Conservation (phyloP, 1,140 invertebrate species). For the Lordiphosa stackelbergi region DNA sequence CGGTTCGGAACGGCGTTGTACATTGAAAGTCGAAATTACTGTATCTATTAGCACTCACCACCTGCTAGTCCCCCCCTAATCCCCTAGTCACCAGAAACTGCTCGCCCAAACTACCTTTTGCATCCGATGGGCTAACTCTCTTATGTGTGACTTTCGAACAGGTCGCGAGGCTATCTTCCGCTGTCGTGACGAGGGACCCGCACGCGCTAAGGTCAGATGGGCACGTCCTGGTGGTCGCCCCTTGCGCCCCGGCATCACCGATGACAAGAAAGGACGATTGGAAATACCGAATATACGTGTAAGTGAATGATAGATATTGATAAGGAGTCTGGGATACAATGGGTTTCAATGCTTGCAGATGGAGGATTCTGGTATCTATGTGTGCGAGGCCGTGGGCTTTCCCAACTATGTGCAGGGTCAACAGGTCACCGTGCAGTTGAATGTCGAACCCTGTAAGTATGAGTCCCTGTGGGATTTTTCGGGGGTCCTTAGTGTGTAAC, state of each 20-base stretch:
- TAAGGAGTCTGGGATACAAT: not conserved
- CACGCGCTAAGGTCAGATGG: conserved; percentile 88
- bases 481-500: not conserved
- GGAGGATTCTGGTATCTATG: conserved; percentile 87
- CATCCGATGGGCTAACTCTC: conserved; percentile 8
- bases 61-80: not conserved
- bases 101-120: conserved; percentile 4
- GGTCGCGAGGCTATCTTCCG: conserved; percentile 94
- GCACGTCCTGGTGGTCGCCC: conserved; percentile 82
- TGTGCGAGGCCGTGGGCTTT: conserved; percentile 87
- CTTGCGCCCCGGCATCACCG: conserved; percentile 84
- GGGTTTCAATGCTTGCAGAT: conserved; percentile 73
- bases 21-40: conserved; percentile 6
- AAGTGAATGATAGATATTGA: conserved; percentile 37
- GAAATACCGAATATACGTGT: conserved; percentile 91
- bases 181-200: conserved; percentile 91
- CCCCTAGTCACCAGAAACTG: conserved; percentile 15
- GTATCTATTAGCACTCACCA: not conserved
- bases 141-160: conserved; percentile 65
- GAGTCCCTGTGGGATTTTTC: not conserved
- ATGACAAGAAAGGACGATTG: conserved; percentile 85
- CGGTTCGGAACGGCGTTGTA: conserved; percentile 1
- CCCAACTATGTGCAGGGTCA: conserved; percentile 77
- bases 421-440: conserved; percentile 81
- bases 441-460: conserved; percentile 86